Percentiles rank a stretch among this genome's conserved stretches.
Conservation (phyloP, 2,797 vertebrate species). For the Emys orbicularis region DNA sequence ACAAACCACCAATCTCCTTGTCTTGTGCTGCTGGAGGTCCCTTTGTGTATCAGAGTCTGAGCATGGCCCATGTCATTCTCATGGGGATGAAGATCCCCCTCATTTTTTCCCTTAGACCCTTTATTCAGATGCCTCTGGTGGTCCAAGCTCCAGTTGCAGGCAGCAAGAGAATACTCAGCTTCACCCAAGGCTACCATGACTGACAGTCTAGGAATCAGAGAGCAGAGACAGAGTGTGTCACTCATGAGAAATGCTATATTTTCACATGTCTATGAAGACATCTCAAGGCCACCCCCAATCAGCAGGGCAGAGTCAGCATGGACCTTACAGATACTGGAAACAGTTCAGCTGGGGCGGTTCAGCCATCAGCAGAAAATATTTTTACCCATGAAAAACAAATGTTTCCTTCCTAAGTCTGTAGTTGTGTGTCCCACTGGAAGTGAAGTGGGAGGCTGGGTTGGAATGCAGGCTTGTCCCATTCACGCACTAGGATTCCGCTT, state of each 20-base stretch:
- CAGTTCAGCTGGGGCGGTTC: neutral
- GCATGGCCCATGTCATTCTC: neutral
- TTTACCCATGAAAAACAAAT: neutral
- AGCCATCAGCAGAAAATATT: neutral
- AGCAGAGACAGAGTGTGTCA: neutral
- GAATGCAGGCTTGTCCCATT: neutral
- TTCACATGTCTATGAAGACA: neutral
- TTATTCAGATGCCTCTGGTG: neutral
- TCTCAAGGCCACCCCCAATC: accelerated
- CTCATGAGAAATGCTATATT: neutral
- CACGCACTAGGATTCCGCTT: neutral
- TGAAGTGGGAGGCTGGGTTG: neutral
- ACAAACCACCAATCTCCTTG: neutral
- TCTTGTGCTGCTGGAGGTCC: neutral
- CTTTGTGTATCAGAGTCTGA: neutral
- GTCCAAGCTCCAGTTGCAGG: accelerated
- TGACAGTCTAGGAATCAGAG: neutral
- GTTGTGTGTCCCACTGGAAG: neutral
- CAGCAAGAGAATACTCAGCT: neutral
- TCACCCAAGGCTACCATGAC: neutral
- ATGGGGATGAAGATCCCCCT: neutral
- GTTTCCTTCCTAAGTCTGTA: neutral
- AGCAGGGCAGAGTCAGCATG: accelerated
- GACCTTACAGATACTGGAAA: neutral
- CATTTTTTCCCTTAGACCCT: neutral